Conservation (phyloP, 2,113 vertebrate species). For the Paracanthobrama guichenoti region DNA sequence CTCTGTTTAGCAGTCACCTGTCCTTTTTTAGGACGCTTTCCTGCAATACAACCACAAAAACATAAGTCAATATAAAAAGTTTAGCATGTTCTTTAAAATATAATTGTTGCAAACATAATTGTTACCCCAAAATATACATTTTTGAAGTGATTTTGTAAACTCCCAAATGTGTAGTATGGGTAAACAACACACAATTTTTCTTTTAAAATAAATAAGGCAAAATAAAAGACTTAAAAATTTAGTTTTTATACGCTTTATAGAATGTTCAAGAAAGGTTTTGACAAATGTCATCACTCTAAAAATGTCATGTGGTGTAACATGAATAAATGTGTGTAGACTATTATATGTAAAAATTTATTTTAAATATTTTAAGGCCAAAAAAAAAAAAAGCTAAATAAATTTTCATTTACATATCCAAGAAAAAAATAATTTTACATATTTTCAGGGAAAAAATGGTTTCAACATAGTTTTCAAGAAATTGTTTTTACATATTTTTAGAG, state of each 20-base stretch:
- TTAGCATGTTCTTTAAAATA: neutral
- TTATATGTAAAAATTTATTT: no score
- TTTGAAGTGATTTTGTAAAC: neutral
- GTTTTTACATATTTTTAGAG: neutral
- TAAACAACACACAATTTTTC: neutral
- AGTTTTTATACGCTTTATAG: neutral
- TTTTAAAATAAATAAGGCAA: no score
- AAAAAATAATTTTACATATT: neutral
- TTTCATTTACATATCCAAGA: neutral
- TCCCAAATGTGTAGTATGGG: neutral
- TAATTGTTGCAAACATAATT: neutral
- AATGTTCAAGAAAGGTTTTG: neutral
- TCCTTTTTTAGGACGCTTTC: slow-evolving; percentile 98
- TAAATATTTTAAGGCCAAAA: neutral
- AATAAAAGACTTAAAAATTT: no score
- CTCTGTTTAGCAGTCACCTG: slow-evolving; percentile 97
- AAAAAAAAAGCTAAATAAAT: neutral
- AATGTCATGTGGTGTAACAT: neutral
- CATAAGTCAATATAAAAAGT: neutral
- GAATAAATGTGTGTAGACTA: neutral
- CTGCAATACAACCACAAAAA: slow-evolving; percentile 68
- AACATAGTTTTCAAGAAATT: neutral
- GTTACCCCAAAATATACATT: neutral
- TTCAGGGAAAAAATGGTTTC: neutral
- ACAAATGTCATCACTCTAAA: neutral